phyloP scores from a whole-genome alignment of 2,113 vertebrate species.

The Trogon surrucura region DNA sequence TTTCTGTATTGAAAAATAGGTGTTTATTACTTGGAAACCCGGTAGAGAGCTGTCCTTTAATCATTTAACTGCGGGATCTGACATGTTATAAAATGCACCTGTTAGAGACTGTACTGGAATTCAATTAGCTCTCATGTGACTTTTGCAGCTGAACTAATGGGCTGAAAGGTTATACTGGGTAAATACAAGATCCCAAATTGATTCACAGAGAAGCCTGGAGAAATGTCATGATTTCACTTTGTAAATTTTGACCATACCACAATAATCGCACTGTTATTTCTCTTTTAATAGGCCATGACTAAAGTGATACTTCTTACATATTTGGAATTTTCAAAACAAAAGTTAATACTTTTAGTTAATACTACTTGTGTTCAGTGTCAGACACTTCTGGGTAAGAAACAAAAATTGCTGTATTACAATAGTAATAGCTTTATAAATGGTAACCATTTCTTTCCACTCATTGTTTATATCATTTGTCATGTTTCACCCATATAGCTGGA shows the following conservation, averaged over 20 bases:
- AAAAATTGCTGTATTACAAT: neutral
- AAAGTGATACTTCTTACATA: neutral
- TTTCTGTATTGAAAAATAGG: conserved; percentile 29
- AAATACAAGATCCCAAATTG: conserved; percentile 37
- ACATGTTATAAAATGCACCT: conserved; percentile 68
- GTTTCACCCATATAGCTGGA: neutral
- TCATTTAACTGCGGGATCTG: conserved; percentile 51
- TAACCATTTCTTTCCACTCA: neutral
- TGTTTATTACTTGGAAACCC: conserved; percentile 62
- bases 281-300: neutral
- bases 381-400: neutral
- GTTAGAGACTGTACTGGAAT: conserved; percentile 56
- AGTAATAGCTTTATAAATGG: neutral
- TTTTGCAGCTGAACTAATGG: conserved; percentile 64
- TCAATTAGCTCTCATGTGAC: conserved; percentile 56
- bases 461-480: neutral
- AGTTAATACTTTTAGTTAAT: neutral
- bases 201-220: conserved; percentile 8
- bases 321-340: neutral
- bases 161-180: conserved; percentile 62
- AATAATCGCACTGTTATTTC: conserved; percentile 8
- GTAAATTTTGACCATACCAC: neutral
- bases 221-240: conserved; percentile 47
- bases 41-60: conserved; percentile 47
- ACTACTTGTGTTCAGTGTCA: neutral